These are phyloP conservation scores for Megaceryle maxima DNA, from an alignment of 2,113 vertebrate genomes.

Conservation along the genomic window DNA sequence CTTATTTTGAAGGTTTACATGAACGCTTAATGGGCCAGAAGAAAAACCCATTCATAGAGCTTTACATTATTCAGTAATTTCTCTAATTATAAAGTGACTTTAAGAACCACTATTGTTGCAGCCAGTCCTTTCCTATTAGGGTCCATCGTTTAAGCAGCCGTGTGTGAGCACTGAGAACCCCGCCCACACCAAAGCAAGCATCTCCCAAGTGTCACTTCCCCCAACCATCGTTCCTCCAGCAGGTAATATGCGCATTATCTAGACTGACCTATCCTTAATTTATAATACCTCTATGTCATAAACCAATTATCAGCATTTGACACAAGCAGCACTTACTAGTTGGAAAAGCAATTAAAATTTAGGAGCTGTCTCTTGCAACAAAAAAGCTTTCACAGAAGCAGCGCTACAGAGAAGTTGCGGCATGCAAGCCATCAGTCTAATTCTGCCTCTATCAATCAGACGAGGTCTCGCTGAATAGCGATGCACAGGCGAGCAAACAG, in stretches of 20 bases:
- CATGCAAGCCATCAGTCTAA: slow-evolving; percentile 55
- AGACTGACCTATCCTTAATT: slow-evolving; percentile 65
- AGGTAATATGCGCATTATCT: slow-evolving; percentile 50
- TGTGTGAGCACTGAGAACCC: background rate
- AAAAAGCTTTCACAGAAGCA: slow-evolving; percentile 42
- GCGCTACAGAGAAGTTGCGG: slow-evolving; percentile 21
- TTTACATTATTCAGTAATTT: slow-evolving; percentile 63
- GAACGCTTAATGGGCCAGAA: slow-evolving; percentile 16
- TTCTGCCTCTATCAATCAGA: slow-evolving; percentile 69
- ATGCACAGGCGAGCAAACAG: slow-evolving; percentile 39
- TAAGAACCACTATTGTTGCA: slow-evolving; percentile 4
- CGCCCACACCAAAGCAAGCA: background rate
- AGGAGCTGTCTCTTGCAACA: slow-evolving; percentile 67
- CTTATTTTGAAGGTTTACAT: slow-evolving; percentile 49
- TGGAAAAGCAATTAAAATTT: slow-evolving; percentile 76
- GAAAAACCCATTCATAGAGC: background rate
- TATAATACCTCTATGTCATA: slow-evolving; percentile 63
- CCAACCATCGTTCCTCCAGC: background rate
- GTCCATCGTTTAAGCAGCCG: background rate
- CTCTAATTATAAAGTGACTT: slow-evolving; percentile 58
- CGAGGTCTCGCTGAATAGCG: slow-evolving; percentile 25
- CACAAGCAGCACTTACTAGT: slow-evolving; percentile 54
- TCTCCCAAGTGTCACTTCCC: slow-evolving; percentile 34
- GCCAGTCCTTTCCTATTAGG: slow-evolving; percentile 25
- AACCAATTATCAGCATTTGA: slow-evolving; percentile 73